A percentile compares a stretch with the other conserved stretches of the same genome.
These are phyloP conservation scores for Danio tinwini DNA, from an alignment of 2,797 vertebrate species.

Conservation along the genomic window DNA sequence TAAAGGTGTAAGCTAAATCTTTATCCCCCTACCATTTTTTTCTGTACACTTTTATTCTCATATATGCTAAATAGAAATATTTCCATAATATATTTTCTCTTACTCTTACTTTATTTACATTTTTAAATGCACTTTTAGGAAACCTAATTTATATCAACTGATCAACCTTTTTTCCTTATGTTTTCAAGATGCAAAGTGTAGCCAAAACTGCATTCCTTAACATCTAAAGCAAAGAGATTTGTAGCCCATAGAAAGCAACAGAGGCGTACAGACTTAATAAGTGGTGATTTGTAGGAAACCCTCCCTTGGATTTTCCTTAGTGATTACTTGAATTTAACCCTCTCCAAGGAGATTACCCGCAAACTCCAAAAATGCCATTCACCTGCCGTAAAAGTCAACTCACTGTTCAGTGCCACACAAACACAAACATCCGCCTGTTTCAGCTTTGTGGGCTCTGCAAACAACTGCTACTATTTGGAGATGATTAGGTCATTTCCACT, in stretches of 20 bases:
- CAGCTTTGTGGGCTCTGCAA: slow-evolving; percentile 26
- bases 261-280: not conserved
- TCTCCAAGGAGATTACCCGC: not conserved
- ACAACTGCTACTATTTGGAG: slow-evolving; percentile 44
- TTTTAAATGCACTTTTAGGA: no score
- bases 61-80: no score
- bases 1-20: no score
- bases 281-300: not conserved
- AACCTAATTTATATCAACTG: no score
- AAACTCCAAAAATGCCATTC: slow-evolving; percentile 22
- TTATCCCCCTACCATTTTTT: no score
- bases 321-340: slow-evolving; percentile 1
- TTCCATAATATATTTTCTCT: no score
- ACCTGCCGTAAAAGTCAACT: slow-evolving; percentile 9
- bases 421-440: not conserved
- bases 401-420: slow-evolving; percentile 2
- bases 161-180: no score
- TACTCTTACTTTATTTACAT: no score
- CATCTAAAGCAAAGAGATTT: not conserved
- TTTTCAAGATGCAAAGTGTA: not conserved
- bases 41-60: no score
- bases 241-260: not conserved
- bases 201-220: not conserved
- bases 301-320: not conserved
- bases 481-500: slow-evolving; percentile 47